phyloP scores from a whole-genome alignment of 2,888 invertebrate genomes.

The Microctonus aethiopoides region DNA sequence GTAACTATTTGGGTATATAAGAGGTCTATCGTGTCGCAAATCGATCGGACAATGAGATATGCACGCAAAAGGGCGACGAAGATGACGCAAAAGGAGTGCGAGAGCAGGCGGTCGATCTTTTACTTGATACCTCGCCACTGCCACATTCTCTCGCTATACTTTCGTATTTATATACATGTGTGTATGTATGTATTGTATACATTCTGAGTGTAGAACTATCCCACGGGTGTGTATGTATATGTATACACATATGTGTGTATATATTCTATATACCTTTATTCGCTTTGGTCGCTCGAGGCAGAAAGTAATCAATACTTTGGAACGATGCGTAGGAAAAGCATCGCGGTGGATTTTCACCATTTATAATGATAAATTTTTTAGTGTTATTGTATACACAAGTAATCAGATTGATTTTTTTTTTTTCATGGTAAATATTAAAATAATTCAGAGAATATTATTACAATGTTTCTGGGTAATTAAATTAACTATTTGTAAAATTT shows the following conservation, averaged over 20 bases:
- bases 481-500: no score
- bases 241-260: no score
- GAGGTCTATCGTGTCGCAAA: conserved; percentile 17
- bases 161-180: background rate
- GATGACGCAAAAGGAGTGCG: conserved; percentile 25
- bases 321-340: conserved; percentile 54
- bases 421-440: no score
- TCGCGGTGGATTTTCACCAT: conserved; percentile 4
- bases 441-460: no score
- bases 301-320: conserved; percentile 65
- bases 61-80: conserved; percentile 18
- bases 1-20: background rate
- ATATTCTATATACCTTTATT: background rate
- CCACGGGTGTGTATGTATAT: background rate
- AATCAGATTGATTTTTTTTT: no score
- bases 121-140: conserved; percentile 37
- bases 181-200: background rate
- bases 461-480: no score
- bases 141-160: conserved; percentile 26
- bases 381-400: no score
- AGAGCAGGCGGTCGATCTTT: conserved; percentile 39
- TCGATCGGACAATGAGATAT: conserved; percentile 24
- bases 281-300: conserved; percentile 43
- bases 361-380: background rate
- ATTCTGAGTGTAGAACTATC: background rate